Evolutionary conservation across 2,797 vertebrate species (phyloP), one percentile per base, ranked within the genome.

Genomic region (Ptychadena robeensis): DNA sequence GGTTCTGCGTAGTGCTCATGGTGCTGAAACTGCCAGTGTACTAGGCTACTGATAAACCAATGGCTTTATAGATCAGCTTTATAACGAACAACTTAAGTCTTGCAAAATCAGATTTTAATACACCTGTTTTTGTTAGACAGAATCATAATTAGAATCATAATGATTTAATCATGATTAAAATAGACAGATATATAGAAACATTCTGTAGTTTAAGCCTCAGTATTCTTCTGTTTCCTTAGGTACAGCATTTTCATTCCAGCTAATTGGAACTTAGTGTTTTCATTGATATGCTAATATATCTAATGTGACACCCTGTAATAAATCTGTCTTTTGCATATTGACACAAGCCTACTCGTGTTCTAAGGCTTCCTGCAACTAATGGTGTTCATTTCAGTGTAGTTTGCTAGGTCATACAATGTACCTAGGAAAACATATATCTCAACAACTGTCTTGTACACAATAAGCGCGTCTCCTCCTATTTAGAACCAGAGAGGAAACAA

Each of bases 211-310:
- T 32, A 68, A 53, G 3, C 35, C 27, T 61, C 9, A 9, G 34
- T 69, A 69, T 35, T 79, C 18, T 53, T 69, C 35, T 38, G 67
- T 35, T 71, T 79, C 44, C 67, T 53, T 15, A 82, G 44, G 72
- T 74, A 74, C 32, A 74, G 35, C 80, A 69, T 70, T 76, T 75
- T 57, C 73, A 25, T 68, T 82, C 57, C 44, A 76, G 65, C 48
- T 82, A 82, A 82, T 82, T 68, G 86, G 63, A 86, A 34, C 25
- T 83, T 82, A 86, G 38, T 73, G 44, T 80, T 88, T 91, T 87
- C 71, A 80, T 34, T 82, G 82, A 53, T 27, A 2, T 6, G 18
- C 82, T 81, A 87, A 57, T 75, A 88, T 74, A 3, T 86, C 86
- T 73, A 83, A 81, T 2, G 40, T 80, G 74, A 85, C 70, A 87